Evolutionary conservation across 2,113 vertebrate species (phyloP).

Genomic region (Prinia subflava): DNA sequence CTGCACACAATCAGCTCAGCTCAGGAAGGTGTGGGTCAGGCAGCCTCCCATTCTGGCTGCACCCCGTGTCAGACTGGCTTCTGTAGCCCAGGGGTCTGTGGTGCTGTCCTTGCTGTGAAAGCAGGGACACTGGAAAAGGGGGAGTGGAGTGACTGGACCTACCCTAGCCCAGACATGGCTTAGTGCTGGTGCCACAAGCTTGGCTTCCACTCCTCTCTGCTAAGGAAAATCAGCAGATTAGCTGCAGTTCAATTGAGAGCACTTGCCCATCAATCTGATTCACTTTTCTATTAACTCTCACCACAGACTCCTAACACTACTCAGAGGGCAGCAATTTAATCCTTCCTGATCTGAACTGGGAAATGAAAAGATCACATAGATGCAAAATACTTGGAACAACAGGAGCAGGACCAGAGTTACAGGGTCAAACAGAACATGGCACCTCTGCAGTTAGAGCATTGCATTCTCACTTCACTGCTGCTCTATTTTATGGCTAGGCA

Average conservation of each 20-base stretch:
- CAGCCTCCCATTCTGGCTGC: background rate
- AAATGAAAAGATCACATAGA: background rate
- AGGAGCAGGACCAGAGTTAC: background rate
- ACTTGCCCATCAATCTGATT: background rate
- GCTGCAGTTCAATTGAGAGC: background rate
- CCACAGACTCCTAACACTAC: background rate
- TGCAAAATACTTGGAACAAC: background rate
- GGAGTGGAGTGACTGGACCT: background rate
- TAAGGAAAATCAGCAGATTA: background rate
- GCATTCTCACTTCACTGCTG: background rate
- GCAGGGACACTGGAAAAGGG: background rate
- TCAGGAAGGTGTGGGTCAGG: background rate
- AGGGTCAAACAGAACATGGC: background rate
- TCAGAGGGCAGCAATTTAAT: background rate
- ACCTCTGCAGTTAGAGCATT: background rate
- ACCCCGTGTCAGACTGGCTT: rapidly evolving
- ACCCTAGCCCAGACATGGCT: background rate
- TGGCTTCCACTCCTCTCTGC: background rate
- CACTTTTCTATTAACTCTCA: background rate
- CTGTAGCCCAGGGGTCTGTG: rapidly evolving
- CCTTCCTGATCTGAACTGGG: background rate
- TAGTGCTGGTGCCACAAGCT: background rate
- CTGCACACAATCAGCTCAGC: rapidly evolving
- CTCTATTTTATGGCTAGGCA: background rate
- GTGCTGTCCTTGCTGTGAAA: background rate